Conservation (phyloP, 1,140 invertebrate species). For the Stegodyphus mimosarum region DNA sequence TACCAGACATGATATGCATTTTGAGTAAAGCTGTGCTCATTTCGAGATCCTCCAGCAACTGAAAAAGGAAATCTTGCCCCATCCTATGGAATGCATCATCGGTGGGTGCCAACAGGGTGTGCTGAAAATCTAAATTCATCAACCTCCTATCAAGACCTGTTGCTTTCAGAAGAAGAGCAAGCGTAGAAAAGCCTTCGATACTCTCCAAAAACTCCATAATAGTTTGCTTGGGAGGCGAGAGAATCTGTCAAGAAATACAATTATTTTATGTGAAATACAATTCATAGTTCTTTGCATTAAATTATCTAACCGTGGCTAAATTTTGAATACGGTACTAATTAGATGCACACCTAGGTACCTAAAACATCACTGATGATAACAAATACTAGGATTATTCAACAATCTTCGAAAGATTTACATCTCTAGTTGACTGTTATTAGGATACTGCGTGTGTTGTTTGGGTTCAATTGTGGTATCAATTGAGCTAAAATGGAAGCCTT, state of each 20-base stretch:
- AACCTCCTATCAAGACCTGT: slow-evolving; percentile 67
- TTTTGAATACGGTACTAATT: too few relatives aligned
- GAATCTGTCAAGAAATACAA: not conserved
- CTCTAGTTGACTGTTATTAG: too few relatives aligned
- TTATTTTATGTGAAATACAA: too few relatives aligned
- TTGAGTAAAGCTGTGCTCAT: slow-evolving; percentile 69
- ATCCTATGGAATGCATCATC: slow-evolving; percentile 68
- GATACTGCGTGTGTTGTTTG: too few relatives aligned
- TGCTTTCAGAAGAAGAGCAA: slow-evolving; percentile 61
- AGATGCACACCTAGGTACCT: too few relatives aligned
- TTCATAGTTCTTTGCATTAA: too few relatives aligned
- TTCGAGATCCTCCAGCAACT: slow-evolving; percentile 67
- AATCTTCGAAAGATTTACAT: too few relatives aligned
- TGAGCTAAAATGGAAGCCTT: too few relatives aligned
- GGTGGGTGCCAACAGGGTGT: slow-evolving; percentile 72
- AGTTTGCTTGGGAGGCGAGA: slow-evolving; percentile 69
- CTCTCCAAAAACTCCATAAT: slow-evolving; percentile 69
- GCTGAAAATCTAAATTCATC: slow-evolving; percentile 67
- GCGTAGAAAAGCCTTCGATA: slow-evolving; percentile 69
- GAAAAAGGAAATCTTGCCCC: slow-evolving; percentile 66
- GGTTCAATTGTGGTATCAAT: too few relatives aligned
- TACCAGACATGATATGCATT: slow-evolving; percentile 71
- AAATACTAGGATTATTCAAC: too few relatives aligned
- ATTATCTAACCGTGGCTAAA: too few relatives aligned
- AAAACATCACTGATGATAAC: too few relatives aligned